Evolutionary conservation across 1,140 invertebrate genomes (phyloP), one percentile per base, ranked within the genome.

Genomic region (Agrypnia vestita): DNA sequence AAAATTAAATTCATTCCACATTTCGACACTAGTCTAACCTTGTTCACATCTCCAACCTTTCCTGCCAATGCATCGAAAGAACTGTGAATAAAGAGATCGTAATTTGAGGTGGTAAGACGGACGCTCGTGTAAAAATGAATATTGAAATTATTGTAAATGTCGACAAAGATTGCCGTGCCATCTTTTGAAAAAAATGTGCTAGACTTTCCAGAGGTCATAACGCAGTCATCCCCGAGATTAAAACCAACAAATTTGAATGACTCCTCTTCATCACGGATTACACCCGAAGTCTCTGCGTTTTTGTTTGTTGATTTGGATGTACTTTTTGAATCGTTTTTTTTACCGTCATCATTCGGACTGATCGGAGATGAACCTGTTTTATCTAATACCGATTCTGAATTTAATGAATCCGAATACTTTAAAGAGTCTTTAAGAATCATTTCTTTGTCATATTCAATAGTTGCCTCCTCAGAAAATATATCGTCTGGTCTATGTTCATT

Each of bases 131-230:
- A 9, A 81, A 85, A 17, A 88, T 87, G 79, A 90, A 87, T 84
- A 89, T 87, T 15, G 87, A 84, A 51, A 87, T 89, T 75, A 87
- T 86, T 59, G 12, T 76, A 61, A 19, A 35, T 62, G 12, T 84
- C 84, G 25, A 88, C 85, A 3, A 75, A 80, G 8, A 91, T 84
- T 35, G 84, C 79, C 10, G 88, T 90, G 3, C 89, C 89, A 78
- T 90, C 90, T 73, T 85, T 84, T 4, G 88, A 89, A 78, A 86
- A 86, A 84, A 86, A 91, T 61, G 81, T 85, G 4, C 85, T 85
- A 79, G 85, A 86, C 78, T 86, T 85, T 74, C 89, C 87, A 78
- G 87, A 87, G 13, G 89, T 85, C 84, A 91, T 89, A 35, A 91
- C 86, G 73, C 91, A 87, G 78, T 87, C 84, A 21, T 86, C 85